Base-by-base conservation (phyloP, 2,797 vertebrate species). In the Typhlichthys eigenmanni region DNA sequence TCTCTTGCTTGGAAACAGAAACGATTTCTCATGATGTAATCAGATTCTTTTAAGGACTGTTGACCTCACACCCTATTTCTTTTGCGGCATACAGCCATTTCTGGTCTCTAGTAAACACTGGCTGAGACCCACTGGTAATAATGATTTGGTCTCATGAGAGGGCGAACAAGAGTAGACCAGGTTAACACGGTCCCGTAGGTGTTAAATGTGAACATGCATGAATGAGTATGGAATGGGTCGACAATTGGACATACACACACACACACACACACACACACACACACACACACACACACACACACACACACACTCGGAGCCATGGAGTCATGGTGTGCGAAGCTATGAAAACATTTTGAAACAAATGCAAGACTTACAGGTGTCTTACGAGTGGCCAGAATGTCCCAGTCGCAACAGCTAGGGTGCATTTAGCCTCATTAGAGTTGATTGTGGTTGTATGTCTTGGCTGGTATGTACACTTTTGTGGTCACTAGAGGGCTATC, bases 401-500 rank as follows among this genome's bases (percentile, higher is more conserved):
- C 29, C 29, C 13, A 0, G 38, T 54, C 57, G 19, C 60, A 77
- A 75, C 73, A 68, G 43, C 32, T 16, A 51, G 68, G 69, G 32
- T 45, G 64, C 52, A 74, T 12, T 19, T 38, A 62, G 56, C 57
- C 78, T 81, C 79, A 83, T 87, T 85, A 81, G 5, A 55, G 47
- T 58, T 68, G 78, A 69, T 68, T 67, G 60, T 50, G 50, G 58
- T 60, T 71, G 48, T 69, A 6, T 50, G 48, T 74, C 70, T 75
- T 47, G 49, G 71, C 73, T 68, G 80, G 68, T 78, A 75, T 80
- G 72, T 80, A 70, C 71, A 83, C 61, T 55, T 24, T 60, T 68
- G 68, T 69, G 72, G 85, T 85, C 89, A 83, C 85, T 85, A 83
- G 89, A 76, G 87, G 87, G 85, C 81, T 81, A 76, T 84, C 85